Evolutionary conservation across 2,113 vertebrate genomes (phyloP).

Genomic region (Tetrao urogallus): DNA sequence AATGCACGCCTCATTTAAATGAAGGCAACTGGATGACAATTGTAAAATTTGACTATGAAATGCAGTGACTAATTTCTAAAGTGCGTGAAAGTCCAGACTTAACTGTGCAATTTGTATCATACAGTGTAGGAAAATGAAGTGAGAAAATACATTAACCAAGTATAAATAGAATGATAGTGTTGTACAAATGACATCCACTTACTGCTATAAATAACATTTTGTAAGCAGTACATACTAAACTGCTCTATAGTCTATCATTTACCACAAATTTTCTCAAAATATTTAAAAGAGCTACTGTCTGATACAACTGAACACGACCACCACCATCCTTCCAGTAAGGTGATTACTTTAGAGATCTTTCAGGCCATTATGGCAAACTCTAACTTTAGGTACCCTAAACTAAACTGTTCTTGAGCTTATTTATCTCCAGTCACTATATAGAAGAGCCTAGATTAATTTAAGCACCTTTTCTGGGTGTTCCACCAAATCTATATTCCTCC

Average conservation of each 20-base stretch:
- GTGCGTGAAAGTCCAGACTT: conserved; percentile 1
- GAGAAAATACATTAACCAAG: conserved; percentile 17
- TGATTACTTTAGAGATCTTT: not conserved
- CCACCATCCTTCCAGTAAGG: not conserved
- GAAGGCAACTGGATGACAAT: conserved; percentile 37
- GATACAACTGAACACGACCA: not conserved
- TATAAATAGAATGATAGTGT: conserved; percentile 6
- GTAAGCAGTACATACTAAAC: not conserved
- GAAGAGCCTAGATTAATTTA: not conserved
- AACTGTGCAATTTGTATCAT: conserved; percentile 9
- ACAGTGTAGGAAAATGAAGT: not conserved
- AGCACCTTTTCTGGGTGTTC: not conserved
- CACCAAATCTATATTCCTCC: not conserved
- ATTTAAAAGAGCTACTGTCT: not conserved
- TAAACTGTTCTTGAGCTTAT: not conserved
- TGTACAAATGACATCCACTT: not conserved
- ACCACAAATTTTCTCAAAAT: not conserved
- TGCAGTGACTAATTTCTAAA: conserved; percentile 29
- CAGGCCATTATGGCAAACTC: not conserved
- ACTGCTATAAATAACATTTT: not conserved
- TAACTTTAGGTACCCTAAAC: not conserved
- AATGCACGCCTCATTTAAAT: not conserved
- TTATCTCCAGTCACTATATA: not conserved
- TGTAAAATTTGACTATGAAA: conserved; percentile 36
- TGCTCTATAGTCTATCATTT: not conserved